phyloP scores from a whole-genome alignment of 1,140 invertebrate species.

The Cylas formicarius region DNA sequence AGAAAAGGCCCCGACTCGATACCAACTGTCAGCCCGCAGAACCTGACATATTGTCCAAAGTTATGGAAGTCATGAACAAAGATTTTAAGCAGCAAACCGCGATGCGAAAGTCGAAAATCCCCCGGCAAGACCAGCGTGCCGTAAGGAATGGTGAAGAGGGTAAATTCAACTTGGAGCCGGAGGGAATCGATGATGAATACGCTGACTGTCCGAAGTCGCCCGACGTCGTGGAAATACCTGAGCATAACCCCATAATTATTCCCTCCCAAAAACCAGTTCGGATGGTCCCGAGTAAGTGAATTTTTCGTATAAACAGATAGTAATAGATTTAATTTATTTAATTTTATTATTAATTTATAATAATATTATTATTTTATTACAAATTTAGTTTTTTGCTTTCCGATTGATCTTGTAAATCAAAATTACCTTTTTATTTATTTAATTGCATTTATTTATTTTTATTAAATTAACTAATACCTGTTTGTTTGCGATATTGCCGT shows the following conservation, averaged over 20 bases:
- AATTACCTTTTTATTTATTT: too few relatives aligned
- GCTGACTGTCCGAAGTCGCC: constrained; percentile 20
- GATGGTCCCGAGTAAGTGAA: constrained; percentile 17
- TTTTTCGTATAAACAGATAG: not conserved
- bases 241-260: constrained; percentile 18
- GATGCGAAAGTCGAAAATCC: not conserved
- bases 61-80: constrained; percentile 11
- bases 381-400: too few relatives aligned
- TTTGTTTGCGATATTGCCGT: too few relatives aligned
- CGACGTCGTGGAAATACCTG: constrained; percentile 6
- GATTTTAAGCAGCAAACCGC: not conserved
- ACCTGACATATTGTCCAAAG: constrained; percentile 12
- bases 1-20: not conserved
- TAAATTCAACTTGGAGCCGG: not conserved
- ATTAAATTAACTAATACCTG: too few relatives aligned
- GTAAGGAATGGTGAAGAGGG: constrained; percentile 3
- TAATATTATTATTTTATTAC: too few relatives aligned
- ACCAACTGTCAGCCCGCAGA: not conserved
- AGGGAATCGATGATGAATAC: constrained; percentile 1
- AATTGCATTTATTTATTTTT: too few relatives aligned
- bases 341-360: too few relatives aligned
- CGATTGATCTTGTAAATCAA: too few relatives aligned
- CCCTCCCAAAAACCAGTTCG: constrained; percentile 16
- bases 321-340: constrained; percentile 3
- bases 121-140: not conserved